Base-by-base conservation (phyloP, 2,113 vertebrate genomes). In the Falcunculus frontatus region DNA sequence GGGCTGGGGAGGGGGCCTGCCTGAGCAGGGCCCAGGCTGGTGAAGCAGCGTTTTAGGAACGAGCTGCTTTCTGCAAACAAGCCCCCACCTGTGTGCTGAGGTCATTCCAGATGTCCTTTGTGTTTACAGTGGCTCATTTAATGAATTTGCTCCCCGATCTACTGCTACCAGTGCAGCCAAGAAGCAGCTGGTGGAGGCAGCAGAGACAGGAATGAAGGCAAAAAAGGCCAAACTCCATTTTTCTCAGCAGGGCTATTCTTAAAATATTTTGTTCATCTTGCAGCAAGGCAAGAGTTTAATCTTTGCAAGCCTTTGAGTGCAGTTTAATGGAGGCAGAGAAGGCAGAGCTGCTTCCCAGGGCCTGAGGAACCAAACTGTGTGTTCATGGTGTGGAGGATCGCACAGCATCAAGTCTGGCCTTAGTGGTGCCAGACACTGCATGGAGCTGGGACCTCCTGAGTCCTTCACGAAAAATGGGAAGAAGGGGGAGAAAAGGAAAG, bases 381-480 rank as follows among this genome's bases (percentile, higher is more conserved):
- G 11, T 6, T 53, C 26, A 0, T 7, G 56, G 65, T 25, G 39
- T 63, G 69, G 75, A 13, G 2, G 46, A 18, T 52, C 26, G 55
- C 83, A 30, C 72, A 44, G 87, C 80, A 21, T 9, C 23, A 4
- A 3, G 23, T 4, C 62, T 52, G 78, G 27, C 35, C 39, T 30
- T 1, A 9, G 52, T 4, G 27, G 35, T 27, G 17, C 41, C 72
- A 76, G 83, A 15, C 39, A 29, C 9, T 16, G 59, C 3, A 0
- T 2, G 42, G 65, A 15, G 12, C 65, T 22, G 57, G 42, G 55
- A n/a, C 39, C 59, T 13, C 6, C 46, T 8, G 18, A 53, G 27
- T 41, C 3, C 56, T 55, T 52, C 26, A 4, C 0, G 0, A 7
- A 18, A 41, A 68, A 29, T 6, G 30, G 14, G 62, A 25, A 7